These are phyloP conservation scores for Leptothorax acervorum DNA, from an alignment of 2,888 invertebrate species.

Conservation along the genomic window DNA sequence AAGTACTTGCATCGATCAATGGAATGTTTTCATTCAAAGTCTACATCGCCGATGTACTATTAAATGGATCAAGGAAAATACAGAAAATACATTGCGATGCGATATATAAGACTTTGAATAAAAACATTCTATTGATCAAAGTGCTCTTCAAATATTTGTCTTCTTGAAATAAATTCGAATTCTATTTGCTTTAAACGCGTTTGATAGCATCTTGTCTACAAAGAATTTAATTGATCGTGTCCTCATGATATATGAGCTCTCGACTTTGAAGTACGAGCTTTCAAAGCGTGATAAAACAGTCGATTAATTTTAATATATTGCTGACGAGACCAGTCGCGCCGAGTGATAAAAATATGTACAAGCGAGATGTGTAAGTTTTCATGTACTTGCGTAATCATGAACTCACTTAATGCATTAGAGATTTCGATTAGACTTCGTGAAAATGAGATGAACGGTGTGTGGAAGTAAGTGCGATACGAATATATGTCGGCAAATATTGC, in stretches of 20 bases:
- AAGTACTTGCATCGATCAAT: neutral
- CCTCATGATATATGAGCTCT: neutral
- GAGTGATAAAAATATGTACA: slow-evolving; percentile 14
- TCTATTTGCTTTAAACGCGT: slow-evolving; percentile 7
- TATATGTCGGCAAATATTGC: slow-evolving; percentile 9
- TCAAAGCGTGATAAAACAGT: neutral
- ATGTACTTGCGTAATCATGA: slow-evolving; percentile 1
- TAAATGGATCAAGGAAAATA: neutral
- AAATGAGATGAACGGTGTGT: neutral
- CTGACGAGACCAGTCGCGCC: neutral
- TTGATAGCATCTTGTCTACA: neutral
- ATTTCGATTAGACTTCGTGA: slow-evolving; percentile 10
- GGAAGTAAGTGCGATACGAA: neutral
- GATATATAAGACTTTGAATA: neutral
- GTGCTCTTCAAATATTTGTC: slow-evolving; percentile 11
- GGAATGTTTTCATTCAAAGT: no score
- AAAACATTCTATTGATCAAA: slow-evolving; percentile 1
- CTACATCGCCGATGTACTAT: neutral
- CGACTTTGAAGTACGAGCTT: neutral
- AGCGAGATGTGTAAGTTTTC: slow-evolving; percentile 16
- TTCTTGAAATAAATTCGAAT: neutral
- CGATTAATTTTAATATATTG: neutral
- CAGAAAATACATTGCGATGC: neutral
- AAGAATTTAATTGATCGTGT: neutral
- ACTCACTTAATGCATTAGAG: neutral